Base-by-base conservation (phyloP, 1,140 invertebrate genomes). In the Copidosoma floridanum region DNA sequence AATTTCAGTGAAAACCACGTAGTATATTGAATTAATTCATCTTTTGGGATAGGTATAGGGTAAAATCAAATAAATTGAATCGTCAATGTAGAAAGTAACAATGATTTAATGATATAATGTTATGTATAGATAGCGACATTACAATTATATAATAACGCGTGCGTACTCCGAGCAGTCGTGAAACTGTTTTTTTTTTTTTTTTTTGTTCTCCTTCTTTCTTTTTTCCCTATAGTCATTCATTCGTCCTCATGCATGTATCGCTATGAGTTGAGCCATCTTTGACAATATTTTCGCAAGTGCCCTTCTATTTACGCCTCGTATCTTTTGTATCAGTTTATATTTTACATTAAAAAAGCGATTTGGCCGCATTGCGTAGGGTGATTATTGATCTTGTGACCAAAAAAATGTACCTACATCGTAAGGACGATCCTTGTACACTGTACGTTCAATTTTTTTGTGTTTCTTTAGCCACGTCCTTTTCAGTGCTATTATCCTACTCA, bases 61-160 rank as follows among this genome's bases (percentile, higher is more conserved):
- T 5, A 44, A 37, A 27, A 21, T 16, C 2, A 35, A 61, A 50
- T 51, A 16, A 56, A 41, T n/a, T 37, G 4, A n/a, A 24, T 18
- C 37, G n/a, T n/a, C n/a, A n/a, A 27, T 38, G 51, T 57, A 63
- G 61, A 63, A 63, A 63, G 54, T 63, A 63, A 63, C 55, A 57
- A 63, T 63, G 61, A 57, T 63, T 63, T 63, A 63, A 57, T 63
- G 38, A 46, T n/a, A n/a, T n/a, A n/a, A n/a, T 52, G 48, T 57
- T 57, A 57, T 62, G 57, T 46, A 46, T 62, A 62, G 27, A 56
- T 61, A 61, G 59, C 52, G 53, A 55, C 21, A 57, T 57, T 62
- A 62, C 27, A 62, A 44, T 62, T 41, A 46, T 32, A 40, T 55
- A 46, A 51, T 56, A 56, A 56, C 46, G 47, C 53, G 44, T 56